These are phyloP conservation scores for Belonocnema kinseyi DNA, from an alignment of 1,140 invertebrate species.

Conservation along the genomic window DNA sequence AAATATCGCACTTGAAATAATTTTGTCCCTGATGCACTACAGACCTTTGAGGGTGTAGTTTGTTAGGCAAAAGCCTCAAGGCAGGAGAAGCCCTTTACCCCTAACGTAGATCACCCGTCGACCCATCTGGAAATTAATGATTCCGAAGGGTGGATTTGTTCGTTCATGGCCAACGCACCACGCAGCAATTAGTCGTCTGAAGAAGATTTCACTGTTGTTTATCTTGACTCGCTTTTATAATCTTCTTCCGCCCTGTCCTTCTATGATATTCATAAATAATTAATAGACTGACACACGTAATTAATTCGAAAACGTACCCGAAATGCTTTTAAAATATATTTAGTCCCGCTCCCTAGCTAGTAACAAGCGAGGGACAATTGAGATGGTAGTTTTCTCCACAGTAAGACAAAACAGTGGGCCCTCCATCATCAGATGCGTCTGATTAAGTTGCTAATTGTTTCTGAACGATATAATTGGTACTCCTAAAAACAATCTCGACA, in stretches of 20 bases:
- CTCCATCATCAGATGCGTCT: not conserved
- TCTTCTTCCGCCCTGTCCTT: not conserved
- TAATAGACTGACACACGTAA: not conserved
- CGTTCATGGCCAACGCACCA: not conserved
- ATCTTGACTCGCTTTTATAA: conserved; percentile 23
- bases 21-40: conserved; percentile 32
- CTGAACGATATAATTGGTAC: conserved; percentile 47
- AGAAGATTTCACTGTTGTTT: conserved; percentile 18
- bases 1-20: conserved; percentile 62
- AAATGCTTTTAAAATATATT: too few species aligned
- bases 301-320: too few species aligned
- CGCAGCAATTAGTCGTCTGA: conserved; percentile 11
- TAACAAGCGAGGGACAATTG: too few species aligned
- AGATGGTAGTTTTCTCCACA: too few species aligned
- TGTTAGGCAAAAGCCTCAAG: conserved; percentile 5
- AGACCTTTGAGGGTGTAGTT: conserved; percentile 12
- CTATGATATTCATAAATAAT: not conserved
- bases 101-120: not conserved
- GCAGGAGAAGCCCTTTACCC: not conserved
- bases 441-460: conserved; percentile 47
- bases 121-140: conserved; percentile 29
- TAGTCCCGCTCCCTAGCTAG: too few species aligned
- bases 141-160: conserved; percentile 25
- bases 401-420: too few species aligned
- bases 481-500: conserved; percentile 39